Conservation (phyloP, 1,140 invertebrate genomes). For the Sitophilus oryzae region DNA sequence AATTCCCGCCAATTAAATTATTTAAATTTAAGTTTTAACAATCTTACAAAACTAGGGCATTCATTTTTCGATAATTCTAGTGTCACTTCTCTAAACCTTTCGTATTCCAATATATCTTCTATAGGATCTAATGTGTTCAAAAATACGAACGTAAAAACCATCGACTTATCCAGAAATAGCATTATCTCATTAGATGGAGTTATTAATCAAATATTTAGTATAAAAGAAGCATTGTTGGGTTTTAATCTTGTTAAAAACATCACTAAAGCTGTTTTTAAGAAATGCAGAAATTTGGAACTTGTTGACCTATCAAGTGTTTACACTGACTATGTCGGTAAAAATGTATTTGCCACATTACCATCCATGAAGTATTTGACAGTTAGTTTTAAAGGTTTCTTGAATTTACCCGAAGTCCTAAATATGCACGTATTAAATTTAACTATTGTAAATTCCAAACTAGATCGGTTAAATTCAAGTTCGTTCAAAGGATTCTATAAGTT, state of each 20-base stretch:
- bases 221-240: background rate
- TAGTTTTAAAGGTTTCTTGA: background rate
- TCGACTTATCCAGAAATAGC: constrained; percentile 11
- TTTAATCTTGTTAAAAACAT: constrained; percentile 4
- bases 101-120: background rate
- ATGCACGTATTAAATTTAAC: background rate
- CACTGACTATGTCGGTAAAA: background rate
- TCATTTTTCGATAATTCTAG: constrained; percentile 1
- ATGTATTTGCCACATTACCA: background rate
- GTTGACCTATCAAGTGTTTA: constrained; percentile 9
- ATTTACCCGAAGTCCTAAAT: background rate
- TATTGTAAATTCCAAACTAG: constrained; percentile 5
- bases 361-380: constrained; percentile 1
- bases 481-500: constrained; percentile 12
- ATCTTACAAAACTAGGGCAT: background rate
- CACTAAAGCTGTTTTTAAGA: constrained; percentile 1
- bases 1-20: background rate
- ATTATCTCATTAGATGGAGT: constrained; percentile 1
- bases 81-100: background rate
- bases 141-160: background rate
- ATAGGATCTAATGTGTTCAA: constrained; percentile 4
- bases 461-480: background rate
- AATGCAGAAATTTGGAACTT: background rate
- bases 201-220: background rate
- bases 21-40: constrained; percentile 11